Conservation (phyloP, 1,140 invertebrate genomes). For the Neodiprion fabricii region DNA sequence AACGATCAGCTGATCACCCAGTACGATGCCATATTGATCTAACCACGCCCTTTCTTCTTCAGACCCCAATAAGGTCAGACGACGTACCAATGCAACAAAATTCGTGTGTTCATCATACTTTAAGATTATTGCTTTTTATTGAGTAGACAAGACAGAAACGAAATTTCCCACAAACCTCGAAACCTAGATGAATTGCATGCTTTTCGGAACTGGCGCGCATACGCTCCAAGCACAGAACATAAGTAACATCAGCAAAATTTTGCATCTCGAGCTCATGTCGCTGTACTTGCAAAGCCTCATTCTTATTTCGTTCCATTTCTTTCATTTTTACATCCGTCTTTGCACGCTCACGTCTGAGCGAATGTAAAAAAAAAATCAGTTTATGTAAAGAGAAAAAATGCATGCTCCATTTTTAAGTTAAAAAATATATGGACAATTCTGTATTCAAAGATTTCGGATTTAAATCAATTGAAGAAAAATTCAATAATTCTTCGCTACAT, state of each 20-base stretch:
- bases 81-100: no score
- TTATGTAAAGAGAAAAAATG: no score
- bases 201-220: conserved; percentile 47
- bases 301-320: conserved; percentile 33
- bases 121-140: not conserved
- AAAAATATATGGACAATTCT: no score
- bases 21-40: no score
- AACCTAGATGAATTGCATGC: conserved; percentile 37
- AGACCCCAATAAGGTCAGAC: no score
- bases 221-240: conserved; percentile 53
- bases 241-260: conserved; percentile 53
- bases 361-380: no score
- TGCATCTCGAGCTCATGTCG: conserved; percentile 52
- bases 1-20: no score
- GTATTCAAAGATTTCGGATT: no score
- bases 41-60: no score
- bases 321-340: conserved; percentile 26
- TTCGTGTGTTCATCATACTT: no score
- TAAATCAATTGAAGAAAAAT: no score
- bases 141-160: not conserved
- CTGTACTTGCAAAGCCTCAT: conserved; percentile 37
- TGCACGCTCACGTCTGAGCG: conserved; percentile 29
- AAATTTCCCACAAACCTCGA: conserved; percentile 35
- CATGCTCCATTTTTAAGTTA: no score
- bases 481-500: not conserved